These are phyloP conservation scores for Catotricha subobsoleta DNA, from an alignment of 2,888 invertebrate species.

Conservation along the genomic window DNA sequence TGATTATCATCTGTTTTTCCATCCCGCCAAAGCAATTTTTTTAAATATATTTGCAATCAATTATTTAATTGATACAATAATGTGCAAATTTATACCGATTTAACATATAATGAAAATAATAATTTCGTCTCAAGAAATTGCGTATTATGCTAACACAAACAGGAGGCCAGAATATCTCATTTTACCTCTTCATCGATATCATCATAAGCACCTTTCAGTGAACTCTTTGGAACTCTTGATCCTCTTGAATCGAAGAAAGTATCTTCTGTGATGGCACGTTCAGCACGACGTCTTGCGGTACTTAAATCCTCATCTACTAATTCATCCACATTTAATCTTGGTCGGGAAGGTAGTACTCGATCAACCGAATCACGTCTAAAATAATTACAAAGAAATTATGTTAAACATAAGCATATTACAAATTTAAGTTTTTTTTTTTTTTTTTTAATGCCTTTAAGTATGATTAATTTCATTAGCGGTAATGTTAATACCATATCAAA, in stretches of 20 bases:
- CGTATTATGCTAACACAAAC: too few species aligned
- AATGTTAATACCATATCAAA: too few species aligned
- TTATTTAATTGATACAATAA: too few species aligned
- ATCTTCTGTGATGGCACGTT: conserved; percentile 34
- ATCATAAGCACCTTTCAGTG: conserved; percentile 29
- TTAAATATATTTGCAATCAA: too few species aligned
- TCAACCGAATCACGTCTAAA: background rate
- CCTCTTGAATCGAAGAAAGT: conserved; percentile 46
- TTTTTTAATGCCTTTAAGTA: background rate
- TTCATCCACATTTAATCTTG: conserved; percentile 2
- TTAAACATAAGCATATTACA: too few species aligned
- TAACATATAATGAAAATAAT: too few species aligned
- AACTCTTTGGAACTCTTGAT: conserved; percentile 32
- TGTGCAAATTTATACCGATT: too few species aligned
- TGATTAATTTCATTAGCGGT: too few species aligned
- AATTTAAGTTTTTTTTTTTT: background rate
- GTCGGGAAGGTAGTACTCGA: background rate
- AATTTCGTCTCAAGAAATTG: too few species aligned
- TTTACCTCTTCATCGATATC: conserved; percentile 35
- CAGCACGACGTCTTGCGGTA: conserved; percentile 33
- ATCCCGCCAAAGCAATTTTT: too few species aligned
- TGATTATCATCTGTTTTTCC: too few species aligned
- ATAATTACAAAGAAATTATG: too few species aligned
- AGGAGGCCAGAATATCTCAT: conserved; percentile 7
- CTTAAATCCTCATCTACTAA: conserved; percentile 29